Evolutionary conservation across 2,113 vertebrate species (phyloP), one percentile per base, ranked within the genome.

Genomic region (Sinosuthora webbiana): DNA sequence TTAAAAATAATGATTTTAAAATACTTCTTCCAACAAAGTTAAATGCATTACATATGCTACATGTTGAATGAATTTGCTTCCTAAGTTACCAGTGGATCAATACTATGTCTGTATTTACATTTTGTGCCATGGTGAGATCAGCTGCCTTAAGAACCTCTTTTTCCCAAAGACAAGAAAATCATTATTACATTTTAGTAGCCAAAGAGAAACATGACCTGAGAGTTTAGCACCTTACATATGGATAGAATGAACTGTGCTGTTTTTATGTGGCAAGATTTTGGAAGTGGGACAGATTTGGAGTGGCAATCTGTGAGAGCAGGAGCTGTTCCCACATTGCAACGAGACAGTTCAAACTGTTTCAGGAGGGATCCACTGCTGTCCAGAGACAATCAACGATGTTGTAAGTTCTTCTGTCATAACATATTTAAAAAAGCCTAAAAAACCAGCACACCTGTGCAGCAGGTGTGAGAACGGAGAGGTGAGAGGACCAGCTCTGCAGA

Each of bases 121-220:
- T 73, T 74, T 59, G 5, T 53, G 8, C 24, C 9, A 57, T 0
- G 1, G 9, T 0, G 0, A 53, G 19, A 44, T 37, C 44, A 50
- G 1, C 13, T 82, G 41, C 6, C 0, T 83, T 55, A 49, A 15
- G 35, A 78, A 2, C 5, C 62, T 18, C 10, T 39, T 45, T 23
- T 45, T 79, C 15, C 15, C 19, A 65, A 71, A 53, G 31, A 49
- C 15, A 71, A 25, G 8, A 41, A 63, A 90, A 74, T 49, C 2
- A 22, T 39, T 45, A 12, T 17, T 67, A 12, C n/a, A 63, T 37
- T 73, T 83, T 67, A 41, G 28, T 10, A 49, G 8, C 8, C 47
- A 75, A 88, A 41, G 5, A 74, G 37, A 75, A 76, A 21, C 12
- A 59, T 17, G 16, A 76, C 30, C 21, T 67, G 22, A n/a, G 39